Evolutionary conservation across 2,113 vertebrate species (phyloP).

Genomic region (Gymnarchus niloticus): DNA sequence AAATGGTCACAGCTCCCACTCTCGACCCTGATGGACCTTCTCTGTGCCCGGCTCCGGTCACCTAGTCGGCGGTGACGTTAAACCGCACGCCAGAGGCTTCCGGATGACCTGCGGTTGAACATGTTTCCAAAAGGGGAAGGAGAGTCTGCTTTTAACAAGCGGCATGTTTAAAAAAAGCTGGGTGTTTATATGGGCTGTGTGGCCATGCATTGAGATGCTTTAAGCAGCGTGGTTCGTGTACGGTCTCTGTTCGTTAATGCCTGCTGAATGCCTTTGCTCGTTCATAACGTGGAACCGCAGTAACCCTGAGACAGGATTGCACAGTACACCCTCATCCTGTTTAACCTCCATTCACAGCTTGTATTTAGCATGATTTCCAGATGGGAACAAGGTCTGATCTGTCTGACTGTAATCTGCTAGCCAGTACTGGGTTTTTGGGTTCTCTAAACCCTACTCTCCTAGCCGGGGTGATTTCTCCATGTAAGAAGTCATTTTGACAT

Average conservation of each 20-base stretch:
- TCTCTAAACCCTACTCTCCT: not conserved
- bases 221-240: not conserved
- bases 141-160: not conserved
- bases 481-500: too few species aligned
- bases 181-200: too few species aligned
- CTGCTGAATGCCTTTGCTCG: not conserved
- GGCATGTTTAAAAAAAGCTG: too few species aligned
- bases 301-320: not conserved
- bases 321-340: not conserved
- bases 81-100: conserved; percentile 40
- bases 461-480: not conserved
- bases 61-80: not conserved
- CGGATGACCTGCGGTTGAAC: too few species aligned
- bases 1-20: not conserved
- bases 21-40: not conserved
- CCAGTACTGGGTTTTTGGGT: not conserved
- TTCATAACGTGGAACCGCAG: not conserved
- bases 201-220: not conserved
- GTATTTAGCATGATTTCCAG: not conserved
- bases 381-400: not conserved
- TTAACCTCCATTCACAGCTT: not conserved
- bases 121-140: too few species aligned
- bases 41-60: not conserved
- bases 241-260: not conserved
- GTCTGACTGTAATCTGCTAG: not conserved